Conservation (phyloP, 2,113 vertebrate genomes). For the Erythrolamprus reginae region DNA sequence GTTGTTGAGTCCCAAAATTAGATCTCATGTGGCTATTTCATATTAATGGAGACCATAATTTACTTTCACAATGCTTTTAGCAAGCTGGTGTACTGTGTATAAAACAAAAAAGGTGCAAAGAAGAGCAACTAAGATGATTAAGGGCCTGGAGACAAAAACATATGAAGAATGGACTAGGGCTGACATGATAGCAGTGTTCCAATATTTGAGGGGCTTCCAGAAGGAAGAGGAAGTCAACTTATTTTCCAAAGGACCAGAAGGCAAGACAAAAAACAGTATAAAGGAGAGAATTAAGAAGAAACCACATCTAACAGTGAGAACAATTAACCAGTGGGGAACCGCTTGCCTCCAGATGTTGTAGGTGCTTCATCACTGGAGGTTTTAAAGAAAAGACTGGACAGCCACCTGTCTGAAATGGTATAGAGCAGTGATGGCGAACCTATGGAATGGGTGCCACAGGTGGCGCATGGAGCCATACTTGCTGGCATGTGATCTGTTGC, state of each 20-base stretch:
- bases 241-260: background rate
- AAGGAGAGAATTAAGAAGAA: background rate
- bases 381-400: background rate
- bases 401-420: background rate
- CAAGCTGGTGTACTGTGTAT: constrained; percentile 4
- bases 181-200: background rate
- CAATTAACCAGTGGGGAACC: background rate
- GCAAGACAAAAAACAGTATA: background rate
- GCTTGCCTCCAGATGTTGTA: background rate
- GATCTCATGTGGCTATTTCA: constrained; percentile 43
- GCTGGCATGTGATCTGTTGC: too few relatives aligned
- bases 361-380: background rate
- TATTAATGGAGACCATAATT: constrained; percentile 34
- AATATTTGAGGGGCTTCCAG: background rate
- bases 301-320: background rate
- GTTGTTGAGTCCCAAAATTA: background rate
- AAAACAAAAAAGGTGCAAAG: too few relatives aligned
- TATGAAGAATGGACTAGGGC: background rate
- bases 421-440: background rate
- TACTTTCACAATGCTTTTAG: constrained; percentile 32
- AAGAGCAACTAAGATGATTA: too few relatives aligned
- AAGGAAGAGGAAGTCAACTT: background rate
- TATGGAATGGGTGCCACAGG: too few relatives aligned
- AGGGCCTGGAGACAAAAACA: too few relatives aligned
- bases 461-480: too few relatives aligned